Evolutionary conservation across 1,140 invertebrate species (phyloP).

Genomic region (Aphaenogaster ashmeadi): DNA sequence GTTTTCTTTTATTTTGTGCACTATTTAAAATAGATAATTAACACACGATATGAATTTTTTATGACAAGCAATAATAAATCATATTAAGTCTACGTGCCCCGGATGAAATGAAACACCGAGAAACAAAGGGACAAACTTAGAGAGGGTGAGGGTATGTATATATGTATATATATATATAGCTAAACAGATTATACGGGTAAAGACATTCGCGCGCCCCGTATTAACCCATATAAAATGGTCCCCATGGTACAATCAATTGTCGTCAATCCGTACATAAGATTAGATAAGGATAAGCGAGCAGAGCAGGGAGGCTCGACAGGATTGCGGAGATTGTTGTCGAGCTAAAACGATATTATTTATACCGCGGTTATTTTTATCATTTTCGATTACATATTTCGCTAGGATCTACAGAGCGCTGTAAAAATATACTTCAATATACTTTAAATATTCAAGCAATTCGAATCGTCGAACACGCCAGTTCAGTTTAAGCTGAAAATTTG

Average conservation of each 20-base stretch:
- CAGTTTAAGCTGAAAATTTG: not conserved
- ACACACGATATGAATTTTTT: not conserved
- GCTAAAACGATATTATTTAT: not conserved
- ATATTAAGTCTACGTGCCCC: not conserved
- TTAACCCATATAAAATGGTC: slow-evolving; percentile 51
- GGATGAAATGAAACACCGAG: not conserved
- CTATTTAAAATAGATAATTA: not conserved
- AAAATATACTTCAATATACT: not conserved
- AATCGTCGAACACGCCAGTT: not conserved
- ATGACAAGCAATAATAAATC: not conserved
- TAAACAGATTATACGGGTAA: slow-evolving; percentile 44
- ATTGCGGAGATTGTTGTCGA: not conserved
- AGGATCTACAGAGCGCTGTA: not conserved
- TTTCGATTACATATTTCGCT: not conserved
- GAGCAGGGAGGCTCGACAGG: not conserved
- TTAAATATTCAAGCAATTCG: not conserved
- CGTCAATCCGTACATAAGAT: slow-evolving; percentile 48
- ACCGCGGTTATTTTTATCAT: not conserved
- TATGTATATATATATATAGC: not conserved
- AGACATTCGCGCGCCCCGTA: slow-evolving; percentile 24
- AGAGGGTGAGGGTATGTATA: not conserved
- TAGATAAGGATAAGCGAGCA: slow-evolving; percentile 16
- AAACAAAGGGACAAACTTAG: slow-evolving; percentile 30
- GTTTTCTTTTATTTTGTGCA: not conserved
- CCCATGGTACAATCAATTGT: slow-evolving; percentile 45